These are phyloP conservation scores for Phaonia tiefii DNA, from an alignment of 2,888 invertebrate species.

Conservation along the genomic window DNA sequence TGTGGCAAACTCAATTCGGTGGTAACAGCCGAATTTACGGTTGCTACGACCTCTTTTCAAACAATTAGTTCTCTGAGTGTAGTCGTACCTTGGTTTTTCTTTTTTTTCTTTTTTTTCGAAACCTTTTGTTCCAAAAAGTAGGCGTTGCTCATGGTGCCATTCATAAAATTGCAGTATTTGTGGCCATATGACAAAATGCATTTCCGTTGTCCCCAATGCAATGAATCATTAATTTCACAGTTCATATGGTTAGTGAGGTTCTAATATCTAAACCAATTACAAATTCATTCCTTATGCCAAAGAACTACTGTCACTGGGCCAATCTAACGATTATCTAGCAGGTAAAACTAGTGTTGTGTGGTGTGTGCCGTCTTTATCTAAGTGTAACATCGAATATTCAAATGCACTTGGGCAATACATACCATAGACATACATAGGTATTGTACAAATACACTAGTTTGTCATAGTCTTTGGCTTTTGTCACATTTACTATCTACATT, in stretches of 20 bases:
- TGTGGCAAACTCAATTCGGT: too few species aligned
- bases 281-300: conserved; percentile 11
- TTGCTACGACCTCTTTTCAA: too few species aligned
- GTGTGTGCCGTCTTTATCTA: conserved; percentile 37
- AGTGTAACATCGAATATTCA: conserved; percentile 55
- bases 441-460: too few species aligned
- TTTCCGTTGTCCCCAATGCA: conserved; percentile 1
- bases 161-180: neutral
- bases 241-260: neutral
- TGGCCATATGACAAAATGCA: neutral
- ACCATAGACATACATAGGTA: too few species aligned
- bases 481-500: conserved; percentile 57
- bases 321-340: conserved; percentile 12
- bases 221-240: conserved; percentile 32
- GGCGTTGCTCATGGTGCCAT: neutral
- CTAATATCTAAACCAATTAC: too few species aligned
- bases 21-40: too few species aligned
- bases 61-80: too few species aligned
- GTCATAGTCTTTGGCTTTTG: conserved; percentile 59
- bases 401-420: conserved; percentile 23
- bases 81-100: too few species aligned
- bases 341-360: neutral
- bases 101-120: too few species aligned
- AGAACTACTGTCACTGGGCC: conserved; percentile 6
- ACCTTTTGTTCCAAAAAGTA: too few species aligned